These are phyloP conservation scores for Leptopilina drosophilae DNA, from an alignment of 2,888 invertebrate species.

Conservation along the genomic window DNA sequence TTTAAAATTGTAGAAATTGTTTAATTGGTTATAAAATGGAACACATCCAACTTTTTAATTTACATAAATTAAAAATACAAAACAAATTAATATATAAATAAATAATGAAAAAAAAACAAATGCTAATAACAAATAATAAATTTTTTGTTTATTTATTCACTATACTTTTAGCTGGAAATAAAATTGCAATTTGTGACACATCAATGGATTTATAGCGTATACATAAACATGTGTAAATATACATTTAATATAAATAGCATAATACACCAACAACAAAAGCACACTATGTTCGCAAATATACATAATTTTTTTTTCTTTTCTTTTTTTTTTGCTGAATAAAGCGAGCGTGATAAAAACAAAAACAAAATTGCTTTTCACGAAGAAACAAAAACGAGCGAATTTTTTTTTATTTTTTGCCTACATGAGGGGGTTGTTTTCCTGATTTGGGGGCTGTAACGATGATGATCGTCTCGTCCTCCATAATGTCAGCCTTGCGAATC, in stretches of 20 bases:
- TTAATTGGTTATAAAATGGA: no score
- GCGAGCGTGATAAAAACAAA: slow-evolving; percentile 23
- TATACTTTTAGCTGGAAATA: no score
- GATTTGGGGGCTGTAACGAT: slow-evolving; percentile 70
- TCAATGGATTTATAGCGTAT: not conserved
- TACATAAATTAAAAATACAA: no score
- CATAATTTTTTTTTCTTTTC: no score
- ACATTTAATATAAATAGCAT: no score
- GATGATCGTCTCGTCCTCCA: slow-evolving; percentile 74
- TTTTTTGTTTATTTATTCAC: no score
- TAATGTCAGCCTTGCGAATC: slow-evolving; percentile 72
- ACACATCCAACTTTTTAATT: no score
- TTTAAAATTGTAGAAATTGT: no score
- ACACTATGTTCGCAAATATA: slow-evolving; percentile 3
- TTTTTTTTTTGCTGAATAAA: not conserved
- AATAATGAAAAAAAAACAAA: no score
- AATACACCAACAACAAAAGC: slow-evolving; percentile 45
- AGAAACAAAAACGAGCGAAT: slow-evolving; percentile 16
- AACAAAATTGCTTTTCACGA: slow-evolving; percentile 38
- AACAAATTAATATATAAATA: no score
- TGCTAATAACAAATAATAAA: no score
- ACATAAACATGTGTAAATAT: not conserved
- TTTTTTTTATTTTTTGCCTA: slow-evolving; percentile 60
- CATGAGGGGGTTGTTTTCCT: slow-evolving; percentile 77
- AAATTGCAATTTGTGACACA: not conserved